Evolutionary conservation across 2,888 invertebrate species (phyloP), one percentile per base, ranked within the genome.

Genomic region (Encarsia formosa): DNA sequence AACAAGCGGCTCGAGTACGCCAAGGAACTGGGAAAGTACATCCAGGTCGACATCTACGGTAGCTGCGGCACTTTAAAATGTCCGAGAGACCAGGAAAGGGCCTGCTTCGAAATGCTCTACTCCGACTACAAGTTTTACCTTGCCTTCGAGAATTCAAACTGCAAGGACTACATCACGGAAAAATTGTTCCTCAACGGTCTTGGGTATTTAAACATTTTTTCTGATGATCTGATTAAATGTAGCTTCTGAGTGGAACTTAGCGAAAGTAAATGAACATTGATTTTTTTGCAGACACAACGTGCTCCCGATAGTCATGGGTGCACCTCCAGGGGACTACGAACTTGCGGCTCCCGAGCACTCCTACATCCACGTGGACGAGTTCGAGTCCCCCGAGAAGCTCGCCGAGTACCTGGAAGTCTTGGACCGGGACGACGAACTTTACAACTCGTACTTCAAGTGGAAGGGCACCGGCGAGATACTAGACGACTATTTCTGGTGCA

Each of bases 61-160:
- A 86, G 87, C 5, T 96, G 95, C 73, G 95, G 95, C 19, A 81
- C 84, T 18, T 81, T 87, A 60, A 85, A 86, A 69, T 96, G 95
- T 70, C 87, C 94, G 0, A 82, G 94, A 41, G 84, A 85, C 43
- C 85, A 86, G 63, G 79, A 83, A 15, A 86, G 88, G 65, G 84
- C 86, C 69, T 97, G 96, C 70, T 88, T 94, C 67, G 88, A 91
- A 53, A 87, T 93, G 81, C 81, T 96, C 50, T 88, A 92, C 70
- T 86, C 81, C 56, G 91, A 95, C 61, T 97, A 97, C 78, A 96
- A 96, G 75, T 97, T 96, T 77, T 97, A 97, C 73, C 81, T 97
- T 62, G 91, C 96, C 0, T 97, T 97, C 70, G 97, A 97, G 74
- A 97, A 97, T 75, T 95, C 95, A 24, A 96, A 96, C 69, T 97